A percentile compares a stretch with the other conserved stretches of the same genome.
phyloP scores from a whole-genome alignment of 2,888 invertebrate genomes.

The Parnassius mnemosyne region DNA sequence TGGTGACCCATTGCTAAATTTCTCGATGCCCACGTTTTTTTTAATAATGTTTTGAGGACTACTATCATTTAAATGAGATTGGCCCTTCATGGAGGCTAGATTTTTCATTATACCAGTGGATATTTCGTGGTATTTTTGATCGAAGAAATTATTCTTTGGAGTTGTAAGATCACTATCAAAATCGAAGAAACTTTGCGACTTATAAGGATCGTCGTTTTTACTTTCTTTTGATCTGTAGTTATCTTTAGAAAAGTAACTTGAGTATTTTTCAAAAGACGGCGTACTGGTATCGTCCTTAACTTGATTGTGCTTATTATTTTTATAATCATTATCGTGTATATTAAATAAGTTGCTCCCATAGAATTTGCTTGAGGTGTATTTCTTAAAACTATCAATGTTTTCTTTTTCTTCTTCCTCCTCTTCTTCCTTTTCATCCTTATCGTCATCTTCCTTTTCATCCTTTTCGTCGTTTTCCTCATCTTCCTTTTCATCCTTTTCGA shows the following conservation, averaged over 20 bases:
- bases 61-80: constrained; percentile 51
- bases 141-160: constrained; percentile 77
- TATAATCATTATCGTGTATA: constrained; percentile 48
- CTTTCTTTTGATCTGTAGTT: constrained; percentile 49
- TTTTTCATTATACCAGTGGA: constrained; percentile 77
- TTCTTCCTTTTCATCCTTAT: constrained; percentile 37
- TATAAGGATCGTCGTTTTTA: constrained; percentile 51
- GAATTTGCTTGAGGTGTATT: constrained; percentile 75
- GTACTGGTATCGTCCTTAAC: constrained; percentile 54
- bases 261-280: constrained; percentile 54
- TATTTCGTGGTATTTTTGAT: constrained; percentile 74
- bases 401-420: constrained; percentile 52
- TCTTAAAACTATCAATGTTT: constrained; percentile 57
- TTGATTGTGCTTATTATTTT: constrained; percentile 45
- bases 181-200: constrained; percentile 62
- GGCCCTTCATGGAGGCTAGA: constrained; percentile 59
- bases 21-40: constrained; percentile 65
- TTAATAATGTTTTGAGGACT: constrained; percentile 53
- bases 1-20: constrained; percentile 68
- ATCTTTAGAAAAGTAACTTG: constrained; percentile 59
- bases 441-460: constrained; percentile 14
- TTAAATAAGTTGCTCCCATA: constrained; percentile 77
- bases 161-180: constrained; percentile 73
- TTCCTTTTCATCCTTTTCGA: too few species aligned
- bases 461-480: too few species aligned